Base-by-base conservation (phyloP, 2,113 vertebrate species). In the Trogon surrucura region DNA sequence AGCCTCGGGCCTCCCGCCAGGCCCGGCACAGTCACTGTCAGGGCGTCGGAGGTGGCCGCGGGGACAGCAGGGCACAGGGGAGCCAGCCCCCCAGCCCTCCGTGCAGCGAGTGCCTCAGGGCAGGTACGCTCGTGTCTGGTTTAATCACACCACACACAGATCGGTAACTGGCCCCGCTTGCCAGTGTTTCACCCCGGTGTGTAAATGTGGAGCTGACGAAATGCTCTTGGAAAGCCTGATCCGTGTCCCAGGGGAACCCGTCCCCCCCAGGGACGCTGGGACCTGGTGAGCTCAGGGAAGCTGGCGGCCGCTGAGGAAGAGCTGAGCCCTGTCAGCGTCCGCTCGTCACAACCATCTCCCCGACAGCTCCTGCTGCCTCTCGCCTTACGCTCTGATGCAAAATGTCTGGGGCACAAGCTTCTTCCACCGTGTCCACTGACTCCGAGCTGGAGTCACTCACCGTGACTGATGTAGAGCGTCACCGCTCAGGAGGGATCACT, bases 171-270 rank as follows among this genome's bases (percentile, higher is more conserved):
- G 62, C 56, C 32, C 62, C 50, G 38, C 54, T 13, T 2, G 25
- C 10, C 11, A 29, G 27, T 11, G 45, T 47, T 65, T 30, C 0
- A 1, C 57, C 3, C 4, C 25, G 5, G n/a, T 1, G 0, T 8
- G 41, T 30, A 36, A 15, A 16, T 0, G 1, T 1, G 0, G 21
- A 26, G 23, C 12, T 53, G 14, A 7, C 3, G 3, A 47, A 41
- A 58, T 2, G 21, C 21, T 23, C 38, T 21, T 23, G 14, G 5
- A n/a, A 58, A 34, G 15, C 20, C 6, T 1, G 2, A 45, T 0
- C 1, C 4, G 4, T 25, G 47, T 48, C 45, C 11, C 3, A 16
- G 14, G 22, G 61, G 27, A 61, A 25, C 16, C 25, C 1, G 0
- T 2, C 44, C 17, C 6, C 7, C 1, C 56, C 27, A 6, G 48